phyloP scores from a whole-genome alignment of 2,888 invertebrate genomes.

The Tholera decimalis region DNA sequence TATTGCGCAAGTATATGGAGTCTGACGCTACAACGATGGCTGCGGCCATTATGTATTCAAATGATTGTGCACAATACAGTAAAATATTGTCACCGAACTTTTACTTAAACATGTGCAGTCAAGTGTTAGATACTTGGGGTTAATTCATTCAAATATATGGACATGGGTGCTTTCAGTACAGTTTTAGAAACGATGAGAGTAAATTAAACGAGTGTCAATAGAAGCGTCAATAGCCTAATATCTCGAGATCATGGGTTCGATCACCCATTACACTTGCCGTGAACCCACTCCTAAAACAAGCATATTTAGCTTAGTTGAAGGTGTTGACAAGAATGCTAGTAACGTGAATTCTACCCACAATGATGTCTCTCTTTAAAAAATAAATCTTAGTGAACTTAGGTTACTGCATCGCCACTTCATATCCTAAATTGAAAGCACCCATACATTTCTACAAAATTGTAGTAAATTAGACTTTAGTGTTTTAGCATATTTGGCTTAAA shows the following conservation, averaged over 20 bases:
- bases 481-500: slow-evolving; percentile 8
- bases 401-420: too few species aligned
- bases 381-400: too few species aligned
- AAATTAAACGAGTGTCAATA: neutral
- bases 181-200: neutral
- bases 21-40: slow-evolving; percentile 86
- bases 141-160: slow-evolving; percentile 59
- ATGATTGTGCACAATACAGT: slow-evolving; percentile 85
- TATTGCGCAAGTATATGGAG: slow-evolving; percentile 91
- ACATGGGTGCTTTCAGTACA: slow-evolving; percentile 10
- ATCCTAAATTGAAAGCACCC: slow-evolving; percentile 1
- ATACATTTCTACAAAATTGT: neutral
- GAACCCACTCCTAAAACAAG: too few species aligned
- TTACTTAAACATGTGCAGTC: slow-evolving; percentile 88
- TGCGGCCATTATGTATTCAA: slow-evolving; percentile 87
- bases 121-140: slow-evolving; percentile 87
- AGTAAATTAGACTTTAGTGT: neutral
- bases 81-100: slow-evolving; percentile 87
- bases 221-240: too few species aligned
- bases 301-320: too few species aligned
- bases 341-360: too few species aligned
- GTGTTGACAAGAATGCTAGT: too few species aligned
- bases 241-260: too few species aligned
- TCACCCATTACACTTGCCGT: too few species aligned
- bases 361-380: too few species aligned